Conservation (phyloP, 1,140 invertebrate genomes). For the Bombus impatiens region DNA sequence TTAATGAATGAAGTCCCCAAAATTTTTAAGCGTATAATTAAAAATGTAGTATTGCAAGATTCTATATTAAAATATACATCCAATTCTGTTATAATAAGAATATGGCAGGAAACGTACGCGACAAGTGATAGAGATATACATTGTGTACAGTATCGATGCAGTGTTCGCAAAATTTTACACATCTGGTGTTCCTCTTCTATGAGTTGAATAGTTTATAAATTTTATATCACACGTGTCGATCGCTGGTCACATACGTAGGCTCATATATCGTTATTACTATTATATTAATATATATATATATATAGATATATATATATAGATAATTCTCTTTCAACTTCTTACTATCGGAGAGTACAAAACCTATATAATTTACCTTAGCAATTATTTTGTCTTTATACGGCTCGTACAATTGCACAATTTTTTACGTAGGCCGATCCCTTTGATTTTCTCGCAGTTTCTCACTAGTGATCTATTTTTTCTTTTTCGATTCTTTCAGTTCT, state of each 20-base stretch:
- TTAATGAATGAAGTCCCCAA: background rate
- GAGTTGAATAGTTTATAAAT: constrained; percentile 23
- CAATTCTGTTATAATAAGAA: background rate
- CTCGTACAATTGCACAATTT: constrained; percentile 53
- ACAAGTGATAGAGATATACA: constrained; percentile 62
- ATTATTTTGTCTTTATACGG: constrained; percentile 74
- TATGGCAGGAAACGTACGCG: constrained; percentile 63
- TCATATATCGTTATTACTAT: constrained; percentile 17
- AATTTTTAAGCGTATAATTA: background rate
- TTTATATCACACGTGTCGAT: constrained; percentile 44
- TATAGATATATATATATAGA: constrained; percentile 25
- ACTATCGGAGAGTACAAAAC: constrained; percentile 62
- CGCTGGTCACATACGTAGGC: constrained; percentile 45
- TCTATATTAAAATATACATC: background rate
- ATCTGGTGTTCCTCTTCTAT: constrained; percentile 29
- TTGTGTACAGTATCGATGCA: constrained; percentile 66
- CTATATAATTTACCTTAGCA: constrained; percentile 73
- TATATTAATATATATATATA: constrained; percentile 7
- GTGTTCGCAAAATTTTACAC: constrained; percentile 51
- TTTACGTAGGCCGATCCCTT: constrained; percentile 34
- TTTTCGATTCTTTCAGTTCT: background rate
- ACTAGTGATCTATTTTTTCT: background rate
- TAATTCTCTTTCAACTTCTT: constrained; percentile 40
- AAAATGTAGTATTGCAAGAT: background rate
- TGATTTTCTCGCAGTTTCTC: background rate